phyloP scores from a whole-genome alignment of 1,140 invertebrate species.

The Drosophila miranda region DNA sequence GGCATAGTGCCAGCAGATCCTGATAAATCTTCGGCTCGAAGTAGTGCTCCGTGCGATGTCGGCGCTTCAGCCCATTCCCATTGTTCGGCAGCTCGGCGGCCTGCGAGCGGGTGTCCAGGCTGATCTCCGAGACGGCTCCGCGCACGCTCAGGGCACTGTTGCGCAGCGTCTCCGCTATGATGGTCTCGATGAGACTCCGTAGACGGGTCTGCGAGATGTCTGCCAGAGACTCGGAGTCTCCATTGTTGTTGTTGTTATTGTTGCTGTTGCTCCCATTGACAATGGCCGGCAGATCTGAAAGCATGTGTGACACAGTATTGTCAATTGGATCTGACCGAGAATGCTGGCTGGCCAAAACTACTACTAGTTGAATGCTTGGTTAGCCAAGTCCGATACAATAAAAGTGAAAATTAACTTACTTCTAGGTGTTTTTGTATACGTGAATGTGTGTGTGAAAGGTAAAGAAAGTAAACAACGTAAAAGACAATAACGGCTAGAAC shows the following conservation, averaged over 20 bases:
- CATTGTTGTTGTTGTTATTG: constrained; percentile 44
- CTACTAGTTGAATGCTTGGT: constrained; percentile 46
- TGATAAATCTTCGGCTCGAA: constrained; percentile 88
- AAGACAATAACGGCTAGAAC: constrained; percentile 75
- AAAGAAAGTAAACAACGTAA: constrained; percentile 72
- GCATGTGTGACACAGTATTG: constrained; percentile 29
- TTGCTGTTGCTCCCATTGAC: constrained; percentile 54
- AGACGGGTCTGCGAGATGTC: constrained; percentile 85
- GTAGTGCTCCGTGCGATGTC: constrained; percentile 82
- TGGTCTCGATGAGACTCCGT: constrained; percentile 86
- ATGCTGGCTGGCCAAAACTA: constrained; percentile 24
- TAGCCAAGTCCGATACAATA: constrained; percentile 54
- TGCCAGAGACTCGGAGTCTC: constrained; percentile 33
- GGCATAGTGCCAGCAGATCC: constrained; percentile 86
- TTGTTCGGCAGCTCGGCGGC: constrained; percentile 20
- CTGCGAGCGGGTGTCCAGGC: constrained; percentile 61
- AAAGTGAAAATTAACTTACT: constrained; percentile 72
- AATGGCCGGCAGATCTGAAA: constrained; percentile 77
- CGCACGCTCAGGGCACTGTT: constrained; percentile 79
- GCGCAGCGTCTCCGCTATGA: constrained; percentile 87
- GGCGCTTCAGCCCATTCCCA: constrained; percentile 54
- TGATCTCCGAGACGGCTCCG: constrained; percentile 67
- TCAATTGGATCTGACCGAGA: constrained; percentile 31
- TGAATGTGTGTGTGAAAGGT: constrained; percentile 25
- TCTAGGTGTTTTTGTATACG: constrained; percentile 20